phyloP scores from a whole-genome alignment of 2,113 vertebrate genomes.

The Boleophthalmus pectinirostris region DNA sequence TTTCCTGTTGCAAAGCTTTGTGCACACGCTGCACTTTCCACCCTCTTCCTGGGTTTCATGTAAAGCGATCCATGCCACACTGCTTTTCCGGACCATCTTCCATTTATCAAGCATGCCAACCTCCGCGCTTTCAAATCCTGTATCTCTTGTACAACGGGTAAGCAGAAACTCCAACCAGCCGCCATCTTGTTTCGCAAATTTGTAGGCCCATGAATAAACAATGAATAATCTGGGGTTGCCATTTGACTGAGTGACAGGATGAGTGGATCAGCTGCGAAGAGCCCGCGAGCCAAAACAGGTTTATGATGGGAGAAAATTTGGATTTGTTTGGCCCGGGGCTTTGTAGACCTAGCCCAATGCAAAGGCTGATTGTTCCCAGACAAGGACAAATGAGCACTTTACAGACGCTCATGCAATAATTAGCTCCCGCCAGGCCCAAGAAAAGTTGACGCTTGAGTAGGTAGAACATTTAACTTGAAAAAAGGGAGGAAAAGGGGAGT shows the following conservation, averaged over 20 bases:
- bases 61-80: conserved; percentile 68
- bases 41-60: conserved; percentile 59
- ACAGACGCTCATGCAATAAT: conserved; percentile 65
- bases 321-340: conserved; percentile 53
- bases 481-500: conserved; percentile 22
- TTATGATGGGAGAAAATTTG: conserved; percentile 41
- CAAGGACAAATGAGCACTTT: conserved; percentile 62
- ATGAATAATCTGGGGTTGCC: conserved; percentile 9
- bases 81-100: conserved; percentile 60
- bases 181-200: conserved; percentile 19
- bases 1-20: conserved; percentile 66
- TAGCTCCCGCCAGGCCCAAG: conserved; percentile 63
- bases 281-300: conserved; percentile 38
- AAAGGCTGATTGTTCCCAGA: conserved; percentile 54
- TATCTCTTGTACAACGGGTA: conserved; percentile 42
- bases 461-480: conserved; percentile 48
- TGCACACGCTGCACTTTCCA: conserved; percentile 64
- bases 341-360: conserved; percentile 46
- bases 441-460: conserved; percentile 50
- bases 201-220: conserved; percentile 2
- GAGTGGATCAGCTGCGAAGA: conserved; percentile 25
- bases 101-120: conserved; percentile 57
- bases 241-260: conserved; percentile 21
- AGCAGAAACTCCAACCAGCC: conserved; percentile 43
- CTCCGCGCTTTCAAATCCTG: conserved; percentile 51